phyloP scores from a whole-genome alignment of 2,113 vertebrate genomes.

The Diadophis punctatus region DNA sequence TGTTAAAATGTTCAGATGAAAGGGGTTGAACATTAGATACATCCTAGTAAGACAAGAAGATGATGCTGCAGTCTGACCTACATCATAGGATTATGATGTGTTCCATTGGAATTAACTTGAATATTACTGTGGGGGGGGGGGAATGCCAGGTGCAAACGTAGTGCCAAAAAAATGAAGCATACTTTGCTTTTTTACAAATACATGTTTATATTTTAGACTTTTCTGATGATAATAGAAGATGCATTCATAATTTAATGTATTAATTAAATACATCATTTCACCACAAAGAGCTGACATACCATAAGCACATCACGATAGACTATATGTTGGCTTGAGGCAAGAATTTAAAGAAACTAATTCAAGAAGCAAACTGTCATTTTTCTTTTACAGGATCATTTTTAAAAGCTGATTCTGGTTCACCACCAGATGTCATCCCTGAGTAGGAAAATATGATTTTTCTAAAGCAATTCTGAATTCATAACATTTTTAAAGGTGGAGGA shows the following conservation, averaged over 20 bases:
- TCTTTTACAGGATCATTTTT: constrained; percentile 27
- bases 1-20: neutral
- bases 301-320: neutral
- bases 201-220: neutral
- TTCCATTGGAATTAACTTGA: neutral
- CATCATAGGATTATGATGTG: neutral
- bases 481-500: constrained; percentile 38
- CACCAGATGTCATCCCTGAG: constrained; percentile 74
- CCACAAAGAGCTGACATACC: neutral
- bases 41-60: too few species aligned
- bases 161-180: neutral
- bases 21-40: neutral
- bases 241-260: neutral
- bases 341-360: constrained; percentile 13
- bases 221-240: constrained; percentile 1
- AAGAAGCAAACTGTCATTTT: constrained; percentile 24
- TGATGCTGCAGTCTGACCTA: neutral
- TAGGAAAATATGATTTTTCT: constrained; percentile 60
- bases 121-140: neutral
- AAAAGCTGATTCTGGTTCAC: constrained; percentile 57
- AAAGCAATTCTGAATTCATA: constrained; percentile 26
- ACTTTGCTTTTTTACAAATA: neutral
- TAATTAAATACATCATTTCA: neutral
- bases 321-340: constrained; percentile 14
- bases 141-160: neutral